phyloP scores from a whole-genome alignment of 2,888 invertebrate species.

The Thymelicus acteon region DNA sequence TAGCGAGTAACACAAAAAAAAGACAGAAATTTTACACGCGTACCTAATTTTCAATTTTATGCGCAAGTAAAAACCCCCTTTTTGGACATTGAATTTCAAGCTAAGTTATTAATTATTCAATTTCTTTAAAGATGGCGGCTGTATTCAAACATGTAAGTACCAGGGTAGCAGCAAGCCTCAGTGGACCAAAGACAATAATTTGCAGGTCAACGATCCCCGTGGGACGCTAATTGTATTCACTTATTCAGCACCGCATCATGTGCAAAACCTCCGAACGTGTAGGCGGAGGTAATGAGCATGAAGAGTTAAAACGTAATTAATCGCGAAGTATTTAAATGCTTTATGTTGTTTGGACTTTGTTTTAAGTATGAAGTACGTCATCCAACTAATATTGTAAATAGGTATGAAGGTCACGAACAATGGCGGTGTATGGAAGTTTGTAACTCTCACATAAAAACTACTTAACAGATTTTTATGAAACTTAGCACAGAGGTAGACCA shows the following conservation, averaged over 20 bases:
- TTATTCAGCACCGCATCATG: slow-evolving; percentile 55
- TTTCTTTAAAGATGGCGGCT: no score
- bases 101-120: slow-evolving; percentile 14
- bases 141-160: slow-evolving; percentile 9
- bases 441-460: no score
- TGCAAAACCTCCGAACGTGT: slow-evolving; percentile 51
- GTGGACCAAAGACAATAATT: slow-evolving; percentile 48
- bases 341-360: slow-evolving; percentile 19
- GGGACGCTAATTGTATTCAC: slow-evolving; percentile 68
- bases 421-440: no score
- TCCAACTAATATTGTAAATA: no score
- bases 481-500: no score
- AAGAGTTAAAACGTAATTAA: slow-evolving; percentile 44
- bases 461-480: no score
- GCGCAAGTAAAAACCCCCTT: no score
- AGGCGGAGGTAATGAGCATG: slow-evolving; percentile 41
- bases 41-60: no score
- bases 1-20: no score
- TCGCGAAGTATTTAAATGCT: slow-evolving; percentile 43
- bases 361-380: slow-evolving; percentile 3
- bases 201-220: slow-evolving; percentile 67
- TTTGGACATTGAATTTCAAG: no score
- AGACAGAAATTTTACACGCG: no score
- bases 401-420: no score
- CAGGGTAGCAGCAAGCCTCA: slow-evolving; percentile 27